These are phyloP conservation scores for Nephila pilipes DNA, from an alignment of 1,140 invertebrate species.

Conservation along the genomic window DNA sequence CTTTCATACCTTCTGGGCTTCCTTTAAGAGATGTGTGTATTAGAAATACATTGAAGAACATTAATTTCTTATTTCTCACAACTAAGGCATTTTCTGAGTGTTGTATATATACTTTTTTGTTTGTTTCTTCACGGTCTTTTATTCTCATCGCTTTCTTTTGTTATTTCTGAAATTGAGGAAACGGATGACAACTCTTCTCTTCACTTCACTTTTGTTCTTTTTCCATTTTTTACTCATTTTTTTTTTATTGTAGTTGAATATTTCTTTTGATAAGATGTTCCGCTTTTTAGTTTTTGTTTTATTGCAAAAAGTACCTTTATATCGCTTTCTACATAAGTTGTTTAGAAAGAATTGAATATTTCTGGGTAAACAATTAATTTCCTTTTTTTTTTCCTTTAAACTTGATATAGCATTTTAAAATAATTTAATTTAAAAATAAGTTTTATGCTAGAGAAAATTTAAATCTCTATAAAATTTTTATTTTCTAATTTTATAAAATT, in stretches of 20 bases:
- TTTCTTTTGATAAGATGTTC: background rate
- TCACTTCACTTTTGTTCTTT: slow-evolving; percentile 14
- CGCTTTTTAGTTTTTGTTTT: slow-evolving; percentile 19
- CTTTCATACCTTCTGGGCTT: slow-evolving; percentile 44
- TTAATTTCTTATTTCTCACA: slow-evolving; percentile 54
- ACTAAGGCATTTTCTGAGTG: slow-evolving; percentile 18
- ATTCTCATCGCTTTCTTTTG: slow-evolving; percentile 38
- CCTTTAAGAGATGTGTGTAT: slow-evolving; percentile 3
- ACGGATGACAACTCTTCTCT: slow-evolving; percentile 34
- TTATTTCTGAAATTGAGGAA: slow-evolving; percentile 15
- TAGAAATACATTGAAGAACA: slow-evolving; percentile 56
- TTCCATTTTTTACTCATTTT: background rate
- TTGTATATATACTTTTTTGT: background rate
- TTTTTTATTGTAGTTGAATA: slow-evolving; percentile 5
- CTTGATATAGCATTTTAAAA: background rate
- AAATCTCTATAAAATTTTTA: too few species aligned
- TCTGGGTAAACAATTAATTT: background rate
- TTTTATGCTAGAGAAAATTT: too few species aligned
- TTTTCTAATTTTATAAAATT: too few species aligned
- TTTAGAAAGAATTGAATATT: background rate
- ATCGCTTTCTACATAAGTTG: background rate
- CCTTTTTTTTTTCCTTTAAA: background rate
- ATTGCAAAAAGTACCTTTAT: background rate
- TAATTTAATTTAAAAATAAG: too few species aligned
- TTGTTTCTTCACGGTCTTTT: background rate